Conservation (phyloP, 2,888 invertebrate genomes). For the Ceraclea dissimilis region DNA sequence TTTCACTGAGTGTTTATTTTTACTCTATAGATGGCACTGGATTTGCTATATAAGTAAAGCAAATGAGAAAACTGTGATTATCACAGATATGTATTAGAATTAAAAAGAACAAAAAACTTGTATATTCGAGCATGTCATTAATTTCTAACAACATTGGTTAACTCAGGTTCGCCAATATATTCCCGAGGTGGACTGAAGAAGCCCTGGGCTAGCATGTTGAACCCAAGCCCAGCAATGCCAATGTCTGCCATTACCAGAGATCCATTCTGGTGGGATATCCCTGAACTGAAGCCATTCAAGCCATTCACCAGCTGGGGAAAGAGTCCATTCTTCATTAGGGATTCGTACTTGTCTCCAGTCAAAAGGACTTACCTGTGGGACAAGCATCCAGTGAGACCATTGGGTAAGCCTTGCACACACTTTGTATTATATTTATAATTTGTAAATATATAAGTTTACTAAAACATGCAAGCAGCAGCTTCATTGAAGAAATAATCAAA, state of each 20-base stretch:
- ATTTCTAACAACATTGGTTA: too few species aligned
- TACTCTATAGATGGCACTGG: too few species aligned
- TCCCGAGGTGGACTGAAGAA: conserved; percentile 54
- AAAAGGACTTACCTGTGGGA: conserved; percentile 88
- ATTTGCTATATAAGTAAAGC: too few species aligned
- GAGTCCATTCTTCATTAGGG: conserved; percentile 72
- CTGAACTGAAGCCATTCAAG: conserved; percentile 70
- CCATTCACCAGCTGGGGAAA: conserved; percentile 57
- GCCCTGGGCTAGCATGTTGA: conserved; percentile 63
- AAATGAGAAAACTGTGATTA: too few species aligned
- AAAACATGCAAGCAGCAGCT: too few species aligned
- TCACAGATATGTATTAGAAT: too few species aligned
- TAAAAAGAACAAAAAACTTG: too few species aligned
- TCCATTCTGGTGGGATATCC: conserved; percentile 86
- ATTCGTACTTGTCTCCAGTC: conserved; percentile 85
- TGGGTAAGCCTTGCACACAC: conserved; percentile 58
- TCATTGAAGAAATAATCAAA: neutral
- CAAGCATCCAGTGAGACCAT: conserved; percentile 83
- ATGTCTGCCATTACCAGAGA: conserved; percentile 76
- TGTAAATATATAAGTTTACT: neutral
- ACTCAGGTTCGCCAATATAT: conserved; percentile 63
- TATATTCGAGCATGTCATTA: too few species aligned
- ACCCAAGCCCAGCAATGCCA: conserved; percentile 71
- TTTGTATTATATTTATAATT: conserved; percentile 1
- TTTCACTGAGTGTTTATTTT: too few species aligned